Conservation (phyloP, 1,140 invertebrate genomes). For the Achatina immaculata region DNA sequence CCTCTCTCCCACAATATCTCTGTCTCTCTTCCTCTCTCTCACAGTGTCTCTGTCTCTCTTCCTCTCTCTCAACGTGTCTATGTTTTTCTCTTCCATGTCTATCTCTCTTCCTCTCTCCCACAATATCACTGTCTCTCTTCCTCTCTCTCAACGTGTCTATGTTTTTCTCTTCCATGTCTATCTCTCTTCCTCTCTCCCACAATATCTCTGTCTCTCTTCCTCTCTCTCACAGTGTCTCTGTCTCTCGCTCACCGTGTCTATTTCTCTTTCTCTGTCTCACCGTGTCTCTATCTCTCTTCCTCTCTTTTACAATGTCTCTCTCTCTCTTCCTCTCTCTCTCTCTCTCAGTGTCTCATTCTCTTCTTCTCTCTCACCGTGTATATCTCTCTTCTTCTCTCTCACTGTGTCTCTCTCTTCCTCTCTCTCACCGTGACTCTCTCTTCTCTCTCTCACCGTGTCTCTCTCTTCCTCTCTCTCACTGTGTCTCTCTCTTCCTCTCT, state of each 20-base stretch:
- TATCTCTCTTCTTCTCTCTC: conserved; percentile 10
- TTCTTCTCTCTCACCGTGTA: conserved; percentile 1
- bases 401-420: conserved; percentile 18
- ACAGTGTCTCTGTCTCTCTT: background rate
- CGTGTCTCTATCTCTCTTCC: conserved; percentile 18
- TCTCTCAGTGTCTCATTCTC: conserved; percentile 18
- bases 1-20: too few relatives aligned
- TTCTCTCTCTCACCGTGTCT: background rate
- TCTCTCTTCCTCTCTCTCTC: background rate
- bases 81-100: too few relatives aligned
- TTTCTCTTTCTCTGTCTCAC: background rate
- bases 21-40: too few relatives aligned
- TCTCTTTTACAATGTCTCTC: background rate
- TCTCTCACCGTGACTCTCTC: background rate
- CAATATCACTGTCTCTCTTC: background rate
- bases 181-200: background rate
- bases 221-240: too few relatives aligned
- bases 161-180: background rate
- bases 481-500: background rate
- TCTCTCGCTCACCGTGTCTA: background rate
- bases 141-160: background rate
- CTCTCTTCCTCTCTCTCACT: background rate
- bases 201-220: background rate
- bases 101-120: background rate
- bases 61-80: background rate